Evolutionary conservation across 2,888 invertebrate species (phyloP).

Genomic region (Diarsia dahlii): DNA sequence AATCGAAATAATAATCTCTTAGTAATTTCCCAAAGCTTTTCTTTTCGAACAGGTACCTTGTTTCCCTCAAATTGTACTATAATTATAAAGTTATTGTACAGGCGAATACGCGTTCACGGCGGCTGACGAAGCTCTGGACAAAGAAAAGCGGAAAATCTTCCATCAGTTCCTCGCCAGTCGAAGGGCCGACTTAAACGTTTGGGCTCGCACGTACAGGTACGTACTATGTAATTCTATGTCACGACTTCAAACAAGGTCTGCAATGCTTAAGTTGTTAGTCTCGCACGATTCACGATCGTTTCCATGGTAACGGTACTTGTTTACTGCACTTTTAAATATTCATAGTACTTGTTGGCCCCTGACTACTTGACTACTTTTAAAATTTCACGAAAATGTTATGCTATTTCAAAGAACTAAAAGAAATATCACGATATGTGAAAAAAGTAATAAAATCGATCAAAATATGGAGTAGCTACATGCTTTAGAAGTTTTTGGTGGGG

Average conservation of each 20-base stretch:
- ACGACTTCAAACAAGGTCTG: not conserved
- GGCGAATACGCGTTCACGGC: slow-evolving; percentile 91
- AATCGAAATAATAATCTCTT: no score
- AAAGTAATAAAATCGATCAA: no score
- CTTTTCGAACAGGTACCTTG: not conserved
- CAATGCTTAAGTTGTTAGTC: slow-evolving; percentile 6
- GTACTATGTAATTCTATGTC: slow-evolving; percentile 7
- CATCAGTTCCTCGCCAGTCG: slow-evolving; percentile 91
- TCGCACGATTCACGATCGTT: slow-evolving; percentile 23
- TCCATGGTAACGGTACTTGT: not conserved
- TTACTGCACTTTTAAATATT: not conserved
- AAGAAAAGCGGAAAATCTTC: slow-evolving; percentile 92
- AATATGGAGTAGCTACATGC: no score
- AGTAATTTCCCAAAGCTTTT: no score
- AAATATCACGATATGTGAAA: no score
- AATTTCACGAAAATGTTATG: no score
- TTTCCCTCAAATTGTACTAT: not conserved
- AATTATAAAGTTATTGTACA: slow-evolving; percentile 46
- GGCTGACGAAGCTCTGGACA: slow-evolving; percentile 91
- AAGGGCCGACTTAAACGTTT: slow-evolving; percentile 92
- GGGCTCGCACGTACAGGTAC: slow-evolving; percentile 94
- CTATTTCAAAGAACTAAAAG: no score
- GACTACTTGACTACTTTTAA: no score
- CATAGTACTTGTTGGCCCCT: no score
- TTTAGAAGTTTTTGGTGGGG: no score